phyloP scores from a whole-genome alignment of 2,888 invertebrate genomes.

The Epinotia demarniana region DNA sequence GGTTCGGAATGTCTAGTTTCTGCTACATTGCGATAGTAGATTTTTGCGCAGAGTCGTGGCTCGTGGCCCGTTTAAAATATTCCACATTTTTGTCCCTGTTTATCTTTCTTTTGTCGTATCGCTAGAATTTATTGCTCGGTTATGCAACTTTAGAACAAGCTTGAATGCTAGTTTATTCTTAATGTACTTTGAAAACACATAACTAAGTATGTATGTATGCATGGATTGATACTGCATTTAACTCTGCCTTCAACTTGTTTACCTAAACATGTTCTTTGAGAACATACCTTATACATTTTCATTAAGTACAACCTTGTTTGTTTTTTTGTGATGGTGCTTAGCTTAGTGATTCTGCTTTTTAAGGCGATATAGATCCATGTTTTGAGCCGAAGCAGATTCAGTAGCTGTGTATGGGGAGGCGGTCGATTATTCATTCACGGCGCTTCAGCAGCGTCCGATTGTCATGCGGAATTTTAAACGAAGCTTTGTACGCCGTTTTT shows the following conservation, averaged over 20 bases:
- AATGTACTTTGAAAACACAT: not conserved
- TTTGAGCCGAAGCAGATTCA: not conserved
- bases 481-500: slow-evolving; percentile 32
- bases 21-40: slow-evolving; percentile 19
- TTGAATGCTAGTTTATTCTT: slow-evolving; percentile 20
- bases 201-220: no score
- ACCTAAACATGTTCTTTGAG: no score
- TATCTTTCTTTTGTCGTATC: slow-evolving; percentile 42
- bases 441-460: slow-evolving; percentile 22
- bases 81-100: slow-evolving; percentile 41
- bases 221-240: no score
- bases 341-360: not conserved
- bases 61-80: slow-evolving; percentile 35
- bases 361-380: not conserved
- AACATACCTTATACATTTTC: no score
- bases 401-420: not conserved
- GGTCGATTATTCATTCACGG: slow-evolving; percentile 29
- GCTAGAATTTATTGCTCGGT: slow-evolving; percentile 41
- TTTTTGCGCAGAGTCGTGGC: slow-evolving; percentile 26
- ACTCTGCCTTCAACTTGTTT: no score
- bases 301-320: not conserved
- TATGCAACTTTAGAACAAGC: slow-evolving; percentile 32
- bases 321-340: not conserved
- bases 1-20: slow-evolving; percentile 16
- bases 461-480: slow-evolving; percentile 38